Conservation (phyloP, 92 coral and sea anemone genomes). For the Epizoanthus ramosus region DNA sequence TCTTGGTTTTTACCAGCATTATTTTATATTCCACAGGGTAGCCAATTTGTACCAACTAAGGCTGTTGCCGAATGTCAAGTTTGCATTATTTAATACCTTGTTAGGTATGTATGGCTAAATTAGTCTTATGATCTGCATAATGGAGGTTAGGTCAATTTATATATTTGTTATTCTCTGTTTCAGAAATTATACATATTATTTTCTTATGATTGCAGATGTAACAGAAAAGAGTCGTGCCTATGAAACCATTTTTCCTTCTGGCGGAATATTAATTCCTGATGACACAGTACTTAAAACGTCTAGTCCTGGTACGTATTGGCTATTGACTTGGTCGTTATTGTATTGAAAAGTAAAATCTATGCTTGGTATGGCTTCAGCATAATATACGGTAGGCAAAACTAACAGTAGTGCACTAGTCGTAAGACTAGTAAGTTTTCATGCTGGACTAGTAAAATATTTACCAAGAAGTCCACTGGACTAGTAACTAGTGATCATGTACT, state of each 20-base stretch:
- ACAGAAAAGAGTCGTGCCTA: conserved; percentile 71
- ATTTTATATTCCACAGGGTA: conserved; percentile 47
- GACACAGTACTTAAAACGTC: conserved; percentile 67
- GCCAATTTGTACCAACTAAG: conserved; percentile 70
- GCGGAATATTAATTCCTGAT: conserved; percentile 80
- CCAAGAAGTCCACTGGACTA: too few relatives aligned
- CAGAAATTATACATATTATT: too few relatives aligned
- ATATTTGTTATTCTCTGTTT: background rate
- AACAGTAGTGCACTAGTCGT: too few relatives aligned
- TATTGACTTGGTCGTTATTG: background rate
- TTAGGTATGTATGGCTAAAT: conserved; percentile 50
- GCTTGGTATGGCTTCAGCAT: too few relatives aligned
- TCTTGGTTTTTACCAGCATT: background rate
- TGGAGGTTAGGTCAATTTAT: too few relatives aligned
- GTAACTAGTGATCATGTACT: too few relatives aligned
- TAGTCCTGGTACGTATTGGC: conserved; percentile 60
- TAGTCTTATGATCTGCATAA: background rate
- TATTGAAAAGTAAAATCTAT: too few relatives aligned
- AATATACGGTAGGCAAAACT: too few relatives aligned
- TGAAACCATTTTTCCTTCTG: conserved; percentile 77
- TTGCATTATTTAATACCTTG: conserved; percentile 72
- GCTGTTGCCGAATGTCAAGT: conserved; percentile 62
- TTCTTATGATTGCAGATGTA: conserved; percentile 57
- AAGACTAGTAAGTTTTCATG: too few relatives aligned
- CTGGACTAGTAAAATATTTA: too few relatives aligned